These are phyloP conservation scores for Bombus waltoni DNA, from an alignment of 1,140 invertebrate genomes.

Conservation along the genomic window DNA sequence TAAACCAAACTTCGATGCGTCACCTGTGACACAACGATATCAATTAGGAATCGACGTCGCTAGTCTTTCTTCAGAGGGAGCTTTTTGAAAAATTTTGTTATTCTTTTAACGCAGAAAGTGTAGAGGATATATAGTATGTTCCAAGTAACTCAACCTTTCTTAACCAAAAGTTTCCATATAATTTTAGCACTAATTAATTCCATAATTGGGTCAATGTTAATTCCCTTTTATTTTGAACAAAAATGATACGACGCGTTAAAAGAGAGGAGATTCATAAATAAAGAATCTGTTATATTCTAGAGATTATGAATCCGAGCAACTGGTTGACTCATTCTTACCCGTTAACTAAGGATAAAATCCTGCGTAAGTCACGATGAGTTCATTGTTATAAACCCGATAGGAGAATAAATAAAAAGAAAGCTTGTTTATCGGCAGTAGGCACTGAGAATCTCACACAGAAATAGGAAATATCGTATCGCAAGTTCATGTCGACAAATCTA, in stretches of 20 bases:
- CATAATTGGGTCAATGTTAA: too few species aligned
- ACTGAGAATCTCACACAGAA: not conserved
- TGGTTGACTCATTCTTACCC: too few species aligned
- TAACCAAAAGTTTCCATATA: too few species aligned
- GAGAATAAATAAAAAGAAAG: not conserved
- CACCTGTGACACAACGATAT: not conserved
- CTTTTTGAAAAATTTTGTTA: not conserved
- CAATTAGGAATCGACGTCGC: not conserved
- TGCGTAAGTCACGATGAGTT: too few species aligned
- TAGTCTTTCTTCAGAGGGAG: not conserved
- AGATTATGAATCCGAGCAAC: too few species aligned
- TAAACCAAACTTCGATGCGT: not conserved
- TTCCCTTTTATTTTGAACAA: too few species aligned
- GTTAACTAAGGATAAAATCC: too few species aligned
- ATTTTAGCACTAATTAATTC: too few species aligned
- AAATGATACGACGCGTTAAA: too few species aligned
- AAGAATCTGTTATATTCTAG: too few species aligned
- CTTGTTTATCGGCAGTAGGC: not conserved
- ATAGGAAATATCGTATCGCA: not conserved
- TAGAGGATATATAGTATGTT: not conserved
- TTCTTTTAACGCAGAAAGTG: not conserved
- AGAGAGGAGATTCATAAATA: too few species aligned
- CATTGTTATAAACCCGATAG: not conserved
- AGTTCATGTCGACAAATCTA: not conserved
- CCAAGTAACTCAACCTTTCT: not conserved